phyloP scores from a whole-genome alignment of 1,140 invertebrate species.

The Philopotamus ludificatus region DNA sequence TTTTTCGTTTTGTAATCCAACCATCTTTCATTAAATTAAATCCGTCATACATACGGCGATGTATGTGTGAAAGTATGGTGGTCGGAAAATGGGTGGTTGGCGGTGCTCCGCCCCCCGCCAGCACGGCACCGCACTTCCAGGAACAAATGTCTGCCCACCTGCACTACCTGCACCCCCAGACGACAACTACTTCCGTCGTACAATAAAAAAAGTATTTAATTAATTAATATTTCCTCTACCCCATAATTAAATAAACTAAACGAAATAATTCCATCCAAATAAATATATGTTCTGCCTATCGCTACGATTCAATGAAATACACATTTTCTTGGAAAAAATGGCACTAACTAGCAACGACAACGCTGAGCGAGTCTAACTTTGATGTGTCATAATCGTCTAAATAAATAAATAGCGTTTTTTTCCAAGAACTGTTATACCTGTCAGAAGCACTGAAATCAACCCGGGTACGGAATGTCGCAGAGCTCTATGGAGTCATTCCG shows the following conservation, averaged over 20 bases:
- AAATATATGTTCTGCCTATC: no score
- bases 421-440: neutral
- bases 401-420: neutral
- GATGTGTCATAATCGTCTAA: neutral
- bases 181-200: neutral
- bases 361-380: neutral
- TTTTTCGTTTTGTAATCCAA: no score
- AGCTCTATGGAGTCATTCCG: neutral
- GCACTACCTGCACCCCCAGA: neutral
- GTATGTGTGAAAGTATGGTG: no score
- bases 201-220: no score
- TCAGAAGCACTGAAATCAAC: no score
- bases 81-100: no score
- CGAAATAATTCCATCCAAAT: no score
- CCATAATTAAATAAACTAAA: no score
- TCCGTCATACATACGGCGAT: no score
- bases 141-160: constrained; percentile 14
- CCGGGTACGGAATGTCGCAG: neutral
- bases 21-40: no score
- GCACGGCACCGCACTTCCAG: constrained; percentile 33
- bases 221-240: no score
- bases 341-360: neutral
- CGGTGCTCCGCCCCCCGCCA: constrained; percentile 25
- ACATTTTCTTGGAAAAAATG: neutral
- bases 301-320: neutral